Evolutionary conservation across 2,797 vertebrate genomes (phyloP).

Genomic region (Enteromius viviparus): DNA sequence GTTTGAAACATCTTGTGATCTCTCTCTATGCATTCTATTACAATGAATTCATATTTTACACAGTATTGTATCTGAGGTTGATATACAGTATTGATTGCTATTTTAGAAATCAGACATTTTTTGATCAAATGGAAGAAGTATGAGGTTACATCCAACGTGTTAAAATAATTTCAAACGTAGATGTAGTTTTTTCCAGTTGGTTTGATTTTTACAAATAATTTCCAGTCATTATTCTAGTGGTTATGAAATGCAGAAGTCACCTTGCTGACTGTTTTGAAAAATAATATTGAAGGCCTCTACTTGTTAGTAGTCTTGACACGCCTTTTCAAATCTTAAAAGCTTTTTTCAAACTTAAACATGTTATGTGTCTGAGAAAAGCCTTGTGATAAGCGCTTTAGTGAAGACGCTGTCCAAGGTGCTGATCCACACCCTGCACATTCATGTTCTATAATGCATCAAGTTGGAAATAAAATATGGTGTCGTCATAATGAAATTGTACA

Average conservation of each 20-base stretch:
- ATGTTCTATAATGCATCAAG: background rate
- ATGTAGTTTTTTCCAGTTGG: background rate
- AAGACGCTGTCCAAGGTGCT: slow-evolving; percentile 49
- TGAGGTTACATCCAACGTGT: background rate
- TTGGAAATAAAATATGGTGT: slow-evolving; percentile 6
- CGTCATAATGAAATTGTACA: background rate
- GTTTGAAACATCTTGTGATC: background rate
- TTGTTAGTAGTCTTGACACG: background rate
- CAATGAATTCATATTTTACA: background rate
- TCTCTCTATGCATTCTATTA: background rate
- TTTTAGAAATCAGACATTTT: background rate
- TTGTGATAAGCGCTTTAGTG: slow-evolving; percentile 1
- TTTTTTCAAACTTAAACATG: background rate
- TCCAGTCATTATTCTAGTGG: background rate
- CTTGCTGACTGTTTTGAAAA: background rate
- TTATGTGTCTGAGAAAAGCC: background rate
- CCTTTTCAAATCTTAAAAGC: background rate
- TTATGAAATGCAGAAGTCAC: background rate
- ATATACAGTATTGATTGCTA: background rate
- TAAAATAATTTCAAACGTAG: background rate
- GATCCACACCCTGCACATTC: slow-evolving; percentile 5
- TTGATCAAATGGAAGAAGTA: too few species aligned
- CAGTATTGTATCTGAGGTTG: background rate
- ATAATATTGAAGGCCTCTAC: background rate
- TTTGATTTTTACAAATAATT: background rate